phyloP scores from a whole-genome alignment of 2,888 invertebrate genomes.

The Leptinotarsa haldemani region DNA sequence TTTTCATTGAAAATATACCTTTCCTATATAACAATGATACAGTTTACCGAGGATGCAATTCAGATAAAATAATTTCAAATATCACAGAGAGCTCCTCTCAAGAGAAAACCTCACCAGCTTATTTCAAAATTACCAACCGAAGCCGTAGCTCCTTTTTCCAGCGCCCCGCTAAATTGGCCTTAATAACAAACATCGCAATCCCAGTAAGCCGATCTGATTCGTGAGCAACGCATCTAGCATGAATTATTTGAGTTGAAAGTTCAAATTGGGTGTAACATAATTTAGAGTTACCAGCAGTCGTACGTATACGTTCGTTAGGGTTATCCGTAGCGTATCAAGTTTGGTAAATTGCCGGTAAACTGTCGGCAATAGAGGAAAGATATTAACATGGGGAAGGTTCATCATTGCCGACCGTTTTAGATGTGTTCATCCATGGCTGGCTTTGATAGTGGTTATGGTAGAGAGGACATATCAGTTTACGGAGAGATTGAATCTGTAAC shows the following conservation, averaged over 20 bases:
- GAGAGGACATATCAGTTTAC: conserved; percentile 16
- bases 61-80: no score
- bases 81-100: neutral
- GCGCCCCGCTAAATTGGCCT: conserved; percentile 29
- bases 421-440: conserved; percentile 26
- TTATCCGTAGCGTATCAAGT: conserved; percentile 44
- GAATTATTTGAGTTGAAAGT: conserved; percentile 40
- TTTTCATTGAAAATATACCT: no score
- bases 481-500: conserved; percentile 15
- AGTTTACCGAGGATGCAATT: no score
- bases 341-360: conserved; percentile 49
- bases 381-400: conserved; percentile 31
- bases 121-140: neutral
- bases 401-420: conserved; percentile 33
- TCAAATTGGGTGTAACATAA: conserved; percentile 40
- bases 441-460: conserved; percentile 23
- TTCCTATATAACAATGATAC: no score
- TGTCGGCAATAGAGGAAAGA: conserved; percentile 35
- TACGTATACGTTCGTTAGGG: conserved; percentile 40
- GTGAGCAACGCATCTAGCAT: conserved; percentile 29
- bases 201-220: conserved; percentile 31
- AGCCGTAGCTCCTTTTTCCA: conserved; percentile 15
- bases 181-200: conserved; percentile 33
- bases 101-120: neutral
- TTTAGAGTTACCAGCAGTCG: conserved; percentile 37